phyloP scores from a whole-genome alignment of 2,888 invertebrate species.

The Drosophila dives region DNA sequence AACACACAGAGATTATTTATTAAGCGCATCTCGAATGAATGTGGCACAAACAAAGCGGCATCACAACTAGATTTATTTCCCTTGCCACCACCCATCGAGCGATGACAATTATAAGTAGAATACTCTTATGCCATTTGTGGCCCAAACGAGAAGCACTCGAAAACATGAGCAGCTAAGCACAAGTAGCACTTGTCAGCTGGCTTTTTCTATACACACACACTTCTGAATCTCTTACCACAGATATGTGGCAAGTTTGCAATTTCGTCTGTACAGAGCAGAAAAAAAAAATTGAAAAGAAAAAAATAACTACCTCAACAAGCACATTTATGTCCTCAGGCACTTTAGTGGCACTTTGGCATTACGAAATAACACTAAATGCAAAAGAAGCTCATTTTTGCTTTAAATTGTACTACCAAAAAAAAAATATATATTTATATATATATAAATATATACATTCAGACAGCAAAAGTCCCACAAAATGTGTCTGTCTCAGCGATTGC shows the following conservation, averaged over 20 bases:
- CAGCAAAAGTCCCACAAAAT: neutral
- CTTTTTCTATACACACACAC: neutral
- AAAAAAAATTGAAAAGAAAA: neutral
- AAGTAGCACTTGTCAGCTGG: conserved; percentile 41
- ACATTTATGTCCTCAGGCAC: conserved; percentile 44
- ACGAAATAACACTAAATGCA: conserved; percentile 37
- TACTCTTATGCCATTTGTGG: conserved; percentile 18
- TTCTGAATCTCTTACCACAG: neutral
- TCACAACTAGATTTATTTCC: conserved; percentile 5
- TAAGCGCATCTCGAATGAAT: neutral
- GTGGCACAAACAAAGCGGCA: neutral
- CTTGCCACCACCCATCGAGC: conserved; percentile 39
- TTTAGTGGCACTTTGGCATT: conserved; percentile 37
- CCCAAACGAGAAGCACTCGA: conserved; percentile 31
- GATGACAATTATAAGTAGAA: conserved; percentile 22
- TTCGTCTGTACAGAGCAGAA: conserved; percentile 1
- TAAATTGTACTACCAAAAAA: neutral
- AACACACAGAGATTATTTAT: neutral
- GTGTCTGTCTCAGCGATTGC: conserved; percentile 8
- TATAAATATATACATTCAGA: neutral
- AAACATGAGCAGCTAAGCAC: conserved; percentile 18
- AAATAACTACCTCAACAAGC: conserved; percentile 9
- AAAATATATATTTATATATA: neutral
- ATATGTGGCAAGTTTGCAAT: neutral
- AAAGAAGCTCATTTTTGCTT: conserved; percentile 22